Conservation (phyloP, 2,113 vertebrate species). For the Pheucticus melanocephalus region DNA sequence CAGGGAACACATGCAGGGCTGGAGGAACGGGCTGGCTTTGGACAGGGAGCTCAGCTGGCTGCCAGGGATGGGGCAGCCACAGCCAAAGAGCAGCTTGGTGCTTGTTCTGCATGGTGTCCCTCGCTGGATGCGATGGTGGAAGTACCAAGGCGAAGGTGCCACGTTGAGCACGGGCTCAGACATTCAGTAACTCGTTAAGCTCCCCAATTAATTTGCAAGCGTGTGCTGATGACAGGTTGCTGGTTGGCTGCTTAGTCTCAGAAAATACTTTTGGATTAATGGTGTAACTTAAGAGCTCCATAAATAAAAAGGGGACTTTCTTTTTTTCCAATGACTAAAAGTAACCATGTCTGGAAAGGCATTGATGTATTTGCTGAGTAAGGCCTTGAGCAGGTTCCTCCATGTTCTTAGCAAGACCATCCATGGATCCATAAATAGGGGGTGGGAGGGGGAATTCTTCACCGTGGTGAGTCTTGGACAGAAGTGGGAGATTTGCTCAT, state of each 20-base stretch:
- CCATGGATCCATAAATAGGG: constrained; percentile 72
- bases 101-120: neutral
- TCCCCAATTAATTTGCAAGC: neutral
- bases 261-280: neutral
- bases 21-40: fast-evolving
- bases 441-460: neutral
- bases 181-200: neutral
- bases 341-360: constrained; percentile 67
- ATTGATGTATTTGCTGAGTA: constrained; percentile 72
- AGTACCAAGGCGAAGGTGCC: fast-evolving
- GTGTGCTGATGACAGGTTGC: neutral
- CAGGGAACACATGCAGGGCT: neutral
- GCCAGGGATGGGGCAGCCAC: neutral
- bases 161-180: neutral
- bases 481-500: constrained; percentile 62
- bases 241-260: neutral
- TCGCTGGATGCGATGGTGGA: neutral
- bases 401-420: constrained; percentile 38
- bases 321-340: constrained; percentile 46
- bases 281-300: neutral
- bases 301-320: constrained; percentile 17
- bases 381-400: constrained; percentile 70
- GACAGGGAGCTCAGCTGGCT: neutral
- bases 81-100: neutral
- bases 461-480: neutral